Evolutionary conservation across 2,888 invertebrate genomes (phyloP).

Genomic region (Dioctria rufipes): DNA sequence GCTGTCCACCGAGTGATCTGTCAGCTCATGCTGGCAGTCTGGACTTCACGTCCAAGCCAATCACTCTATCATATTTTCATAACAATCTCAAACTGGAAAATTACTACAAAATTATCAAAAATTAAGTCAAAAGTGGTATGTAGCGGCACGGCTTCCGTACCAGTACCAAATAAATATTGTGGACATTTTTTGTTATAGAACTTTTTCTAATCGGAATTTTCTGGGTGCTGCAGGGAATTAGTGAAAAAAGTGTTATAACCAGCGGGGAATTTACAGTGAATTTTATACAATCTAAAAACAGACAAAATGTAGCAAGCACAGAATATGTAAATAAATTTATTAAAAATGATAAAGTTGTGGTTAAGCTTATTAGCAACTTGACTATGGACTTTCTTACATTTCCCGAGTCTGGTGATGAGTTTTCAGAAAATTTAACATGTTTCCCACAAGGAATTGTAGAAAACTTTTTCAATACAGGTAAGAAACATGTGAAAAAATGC

Average conservation of each 20-base stretch:
- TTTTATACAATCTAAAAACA: slow-evolving; percentile 23
- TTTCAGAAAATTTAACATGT: slow-evolving; percentile 54
- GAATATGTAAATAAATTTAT: neutral
- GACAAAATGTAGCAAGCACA: neutral
- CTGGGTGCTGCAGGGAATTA: slow-evolving; percentile 66
- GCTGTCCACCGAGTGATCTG: too few species aligned
- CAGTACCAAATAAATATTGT: slow-evolving; percentile 66
- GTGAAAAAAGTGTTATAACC: neutral
- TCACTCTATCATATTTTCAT: too few species aligned
- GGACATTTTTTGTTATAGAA: slow-evolving; percentile 67
- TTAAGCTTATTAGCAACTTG: slow-evolving; percentile 55
- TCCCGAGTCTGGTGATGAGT: slow-evolving; percentile 52
- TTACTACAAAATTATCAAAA: slow-evolving; percentile 2
- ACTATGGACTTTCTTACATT: slow-evolving; percentile 56
- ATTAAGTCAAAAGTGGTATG: slow-evolving; percentile 56
- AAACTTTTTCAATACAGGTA: neutral
- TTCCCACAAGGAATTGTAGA: slow-evolving; percentile 55
- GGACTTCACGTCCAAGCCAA: too few species aligned
- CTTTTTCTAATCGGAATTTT: slow-evolving; percentile 67
- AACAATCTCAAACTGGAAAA: neutral
- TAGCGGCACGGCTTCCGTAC: slow-evolving; percentile 56
- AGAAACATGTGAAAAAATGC: slow-evolving; percentile 67
- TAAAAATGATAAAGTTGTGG: slow-evolving; percentile 44
- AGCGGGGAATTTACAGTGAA: slow-evolving; percentile 32
- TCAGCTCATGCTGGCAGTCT: too few species aligned